These are phyloP conservation scores for Amblyopsis hoosieri DNA, from an alignment of 2,797 vertebrate genomes.

Conservation along the genomic window DNA sequence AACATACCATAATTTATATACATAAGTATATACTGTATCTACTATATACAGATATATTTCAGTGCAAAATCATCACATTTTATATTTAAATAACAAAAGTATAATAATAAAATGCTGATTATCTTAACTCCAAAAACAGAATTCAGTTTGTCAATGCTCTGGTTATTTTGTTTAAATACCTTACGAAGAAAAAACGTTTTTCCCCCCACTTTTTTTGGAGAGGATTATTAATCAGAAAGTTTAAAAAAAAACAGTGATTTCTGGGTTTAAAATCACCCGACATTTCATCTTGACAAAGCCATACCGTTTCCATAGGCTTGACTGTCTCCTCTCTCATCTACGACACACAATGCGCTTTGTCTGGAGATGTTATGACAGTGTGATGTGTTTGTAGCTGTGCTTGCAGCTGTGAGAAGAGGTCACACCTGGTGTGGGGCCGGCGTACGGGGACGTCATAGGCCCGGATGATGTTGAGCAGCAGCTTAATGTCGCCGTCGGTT, in stretches of 20 bases:
- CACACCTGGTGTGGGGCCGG: constrained; percentile 70
- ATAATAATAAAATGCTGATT: neutral
- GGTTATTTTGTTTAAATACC: too few relatives aligned
- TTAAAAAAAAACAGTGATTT: too few relatives aligned
- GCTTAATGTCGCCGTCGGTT: constrained; percentile 89
- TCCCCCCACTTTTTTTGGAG: too few relatives aligned
- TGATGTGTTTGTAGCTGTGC: neutral
- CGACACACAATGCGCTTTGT: neutral
- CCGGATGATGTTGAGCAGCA: constrained; percentile 90
- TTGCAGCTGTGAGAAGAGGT: too few relatives aligned
- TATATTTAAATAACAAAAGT: neutral
- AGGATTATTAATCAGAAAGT: too few relatives aligned
- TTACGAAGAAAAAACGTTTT: too few relatives aligned
- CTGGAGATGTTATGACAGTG: neutral
- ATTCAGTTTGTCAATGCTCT: too few relatives aligned
- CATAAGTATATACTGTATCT: neutral
- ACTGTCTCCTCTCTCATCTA: too few relatives aligned
- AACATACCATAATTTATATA: neutral
- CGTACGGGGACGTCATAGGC: constrained; percentile 92
- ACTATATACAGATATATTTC: neutral
- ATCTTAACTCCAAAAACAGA: neutral
- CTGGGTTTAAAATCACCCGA: too few relatives aligned
- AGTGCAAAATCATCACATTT: neutral
- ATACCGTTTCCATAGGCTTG: too few relatives aligned
- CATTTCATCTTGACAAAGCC: too few relatives aligned